phyloP scores from a whole-genome alignment of 2,888 invertebrate species.

The Lasiommata megera region DNA sequence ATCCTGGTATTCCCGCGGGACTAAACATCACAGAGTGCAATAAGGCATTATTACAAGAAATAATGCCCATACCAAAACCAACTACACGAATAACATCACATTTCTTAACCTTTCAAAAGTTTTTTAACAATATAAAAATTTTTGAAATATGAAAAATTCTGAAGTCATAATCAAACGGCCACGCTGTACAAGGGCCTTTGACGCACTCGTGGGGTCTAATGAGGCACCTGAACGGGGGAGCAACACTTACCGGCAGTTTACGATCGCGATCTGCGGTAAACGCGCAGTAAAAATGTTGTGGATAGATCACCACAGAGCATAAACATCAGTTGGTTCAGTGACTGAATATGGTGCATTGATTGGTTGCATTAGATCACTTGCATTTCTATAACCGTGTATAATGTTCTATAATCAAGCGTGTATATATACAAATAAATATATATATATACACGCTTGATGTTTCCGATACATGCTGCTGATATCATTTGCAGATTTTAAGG shows the following conservation, averaged over 20 bases:
- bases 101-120: not conserved
- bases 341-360: too few species aligned
- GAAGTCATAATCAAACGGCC: slow-evolving; percentile 41
- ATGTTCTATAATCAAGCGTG: too few species aligned
- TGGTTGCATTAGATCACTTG: too few species aligned
- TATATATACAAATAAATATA: too few species aligned
- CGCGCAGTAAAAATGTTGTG: slow-evolving; percentile 51
- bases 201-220: slow-evolving; percentile 61
- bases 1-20: too few species aligned
- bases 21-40: too few species aligned
- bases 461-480: too few species aligned
- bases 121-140: slow-evolving; percentile 10
- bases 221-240: slow-evolving; percentile 53
- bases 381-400: too few species aligned
- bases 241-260: slow-evolving; percentile 47
- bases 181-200: slow-evolving; percentile 47
- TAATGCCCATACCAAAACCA: not conserved
- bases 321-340: slow-evolving; percentile 2
- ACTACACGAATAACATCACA: not conserved
- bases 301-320: slow-evolving; percentile 29
- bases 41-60: too few species aligned
- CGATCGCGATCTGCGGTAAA: slow-evolving; percentile 55
- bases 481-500: too few species aligned
- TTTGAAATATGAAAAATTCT: slow-evolving; percentile 11
- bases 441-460: too few species aligned